Base-by-base conservation (phyloP, 1,140 invertebrate species). In the Acromyrmex echinatior region DNA sequence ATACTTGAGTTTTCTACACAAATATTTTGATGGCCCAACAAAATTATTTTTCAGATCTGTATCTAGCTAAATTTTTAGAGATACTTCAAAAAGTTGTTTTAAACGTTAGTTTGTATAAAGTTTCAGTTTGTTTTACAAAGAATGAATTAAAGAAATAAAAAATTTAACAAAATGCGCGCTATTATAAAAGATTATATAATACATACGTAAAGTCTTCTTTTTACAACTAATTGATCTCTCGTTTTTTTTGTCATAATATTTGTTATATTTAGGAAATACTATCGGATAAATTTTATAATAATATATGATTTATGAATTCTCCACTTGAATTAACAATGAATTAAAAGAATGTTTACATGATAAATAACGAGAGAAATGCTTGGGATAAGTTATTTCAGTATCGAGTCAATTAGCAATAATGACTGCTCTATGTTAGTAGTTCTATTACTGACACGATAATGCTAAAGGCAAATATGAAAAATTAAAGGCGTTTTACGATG, bases 401-500 rank as follows among this genome's bases (percentile, higher is more conserved):
- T 77, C 35, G 35, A 60, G 35, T 77, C 45, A 77, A 77, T n/a
- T 45, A 16, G n/a, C 16, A 39, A 60, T 77, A 62, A 77, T n/a
- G 58, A 21, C 58, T 77, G 31, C 35, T n/a, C 35, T 60, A 62
- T 10, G 35, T 39, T 58, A 39, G 31, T 76, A 35, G 49, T 49
- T 31, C 60, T 65, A 63, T 66, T 66, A 51, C n/a, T 18, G 6
- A 5, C 45, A 16, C 14, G 62, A 5, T 66, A 16, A 18, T 49
- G 25, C 21, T 35, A 60, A 28, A 28, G 21, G 28, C 10, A 31
- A 49, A 79, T 79, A 66, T 79, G 45, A 79, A 79, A 66, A 79
- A 79, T 79, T 79, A 53, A 79, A 51, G 31, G 39, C 74, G 21
- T 35, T 79, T 79, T 66, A 79, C 60, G 76, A 78, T 18, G 39